Evolutionary conservation across 1,140 invertebrate genomes (phyloP).

Genomic region (Ceratosolen solmsi): DNA sequence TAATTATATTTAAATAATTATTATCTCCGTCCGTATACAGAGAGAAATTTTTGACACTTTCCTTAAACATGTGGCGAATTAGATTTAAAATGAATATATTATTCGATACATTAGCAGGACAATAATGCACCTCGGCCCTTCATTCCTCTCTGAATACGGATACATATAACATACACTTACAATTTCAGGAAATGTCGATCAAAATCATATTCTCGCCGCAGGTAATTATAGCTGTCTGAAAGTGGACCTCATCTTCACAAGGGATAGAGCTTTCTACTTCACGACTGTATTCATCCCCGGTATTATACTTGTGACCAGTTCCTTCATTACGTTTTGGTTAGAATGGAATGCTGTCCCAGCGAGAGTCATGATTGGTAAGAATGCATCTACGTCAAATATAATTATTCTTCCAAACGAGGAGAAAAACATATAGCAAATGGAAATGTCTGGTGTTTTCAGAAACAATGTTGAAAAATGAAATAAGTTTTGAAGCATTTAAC

Average conservation of each 20-base stretch:
- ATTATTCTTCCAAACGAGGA: too few relatives aligned
- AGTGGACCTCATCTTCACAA: conserved; percentile 92
- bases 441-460: too few relatives aligned
- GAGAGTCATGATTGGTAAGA: conserved; percentile 91
- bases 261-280: conserved; percentile 96
- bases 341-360: conserved; percentile 97
- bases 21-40: neutral
- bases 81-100: neutral
- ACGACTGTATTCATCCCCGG: conserved; percentile 96
- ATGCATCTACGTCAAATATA: neutral
- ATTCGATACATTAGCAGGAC: neutral
- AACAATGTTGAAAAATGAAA: too few relatives aligned
- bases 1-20: neutral
- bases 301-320: conserved; percentile 94
- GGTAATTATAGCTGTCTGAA: conserved; percentile 95
- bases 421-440: too few relatives aligned
- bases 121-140: neutral
- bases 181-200: conserved; percentile 44
- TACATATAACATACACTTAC: conserved; percentile 13
- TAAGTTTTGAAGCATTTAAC: too few relatives aligned
- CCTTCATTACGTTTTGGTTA: conserved; percentile 95
- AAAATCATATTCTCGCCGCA: conserved; percentile 66
- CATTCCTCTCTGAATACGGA: conserved; percentile 34
- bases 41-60: neutral
- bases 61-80: neutral